A percentile compares a stretch with the other conserved stretches of the same genome.
Evolutionary conservation across 1,140 invertebrate species (phyloP).

Genomic region (Rhopalosiphum padi): DNA sequence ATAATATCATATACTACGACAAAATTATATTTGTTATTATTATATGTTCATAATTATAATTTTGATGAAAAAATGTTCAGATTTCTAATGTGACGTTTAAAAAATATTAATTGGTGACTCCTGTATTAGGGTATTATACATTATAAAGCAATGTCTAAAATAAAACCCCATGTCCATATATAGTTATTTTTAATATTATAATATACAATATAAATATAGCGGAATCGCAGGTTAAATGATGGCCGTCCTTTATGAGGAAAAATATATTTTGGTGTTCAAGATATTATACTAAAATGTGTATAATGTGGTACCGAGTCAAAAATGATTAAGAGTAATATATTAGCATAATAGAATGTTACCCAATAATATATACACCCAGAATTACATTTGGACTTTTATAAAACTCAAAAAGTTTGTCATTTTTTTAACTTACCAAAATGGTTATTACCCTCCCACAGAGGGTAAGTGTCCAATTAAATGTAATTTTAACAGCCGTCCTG

Average conservation of each 20-base stretch:
- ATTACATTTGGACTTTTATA: conserved; percentile 2
- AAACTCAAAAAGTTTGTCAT: background rate
- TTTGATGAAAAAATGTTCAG: no score
- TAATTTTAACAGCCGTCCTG: background rate
- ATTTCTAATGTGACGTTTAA: no score
- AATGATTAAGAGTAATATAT: background rate
- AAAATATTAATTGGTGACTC: no score
- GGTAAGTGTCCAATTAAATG: conserved; percentile 13
- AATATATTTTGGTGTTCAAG: background rate
- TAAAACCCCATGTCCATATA: background rate
- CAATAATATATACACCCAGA: background rate
- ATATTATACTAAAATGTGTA: background rate
- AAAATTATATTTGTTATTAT: no score
- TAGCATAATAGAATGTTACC: background rate
- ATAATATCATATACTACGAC: no score
- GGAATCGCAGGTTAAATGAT: background rate
- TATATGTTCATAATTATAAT: no score
- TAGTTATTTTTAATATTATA: background rate
- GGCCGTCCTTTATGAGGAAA: background rate
- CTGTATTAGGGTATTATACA: background rate
- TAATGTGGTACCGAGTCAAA: background rate
- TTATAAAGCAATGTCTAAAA: background rate
- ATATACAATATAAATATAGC: background rate
- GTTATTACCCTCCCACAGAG: background rate
- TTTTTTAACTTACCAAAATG: conserved; percentile 20